Evolutionary conservation across 2,888 invertebrate species (phyloP).

Genomic region (Orthosia gothica): DNA sequence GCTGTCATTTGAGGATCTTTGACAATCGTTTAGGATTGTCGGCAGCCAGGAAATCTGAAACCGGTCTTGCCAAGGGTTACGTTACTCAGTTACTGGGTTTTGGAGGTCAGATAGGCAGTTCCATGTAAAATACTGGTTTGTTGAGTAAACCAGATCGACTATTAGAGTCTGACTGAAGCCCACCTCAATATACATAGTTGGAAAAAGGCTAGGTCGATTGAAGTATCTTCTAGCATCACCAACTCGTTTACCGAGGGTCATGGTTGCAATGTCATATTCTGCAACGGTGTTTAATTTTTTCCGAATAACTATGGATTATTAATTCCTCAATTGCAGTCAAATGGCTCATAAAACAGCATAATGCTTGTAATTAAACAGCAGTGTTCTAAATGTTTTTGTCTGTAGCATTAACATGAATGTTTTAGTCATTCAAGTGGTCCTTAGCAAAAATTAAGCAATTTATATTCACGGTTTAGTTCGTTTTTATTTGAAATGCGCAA

Average conservation of each 20-base stretch:
- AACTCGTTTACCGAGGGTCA: background rate
- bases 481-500: constrained; percentile 35
- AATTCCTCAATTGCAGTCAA: background rate
- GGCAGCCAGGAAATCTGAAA: too few species aligned
- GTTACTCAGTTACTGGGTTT: too few species aligned
- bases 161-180: too few species aligned
- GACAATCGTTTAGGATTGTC: too few species aligned
- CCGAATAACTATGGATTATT: background rate
- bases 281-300: background rate
- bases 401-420: constrained; percentile 35
- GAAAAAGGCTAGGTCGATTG: too few species aligned
- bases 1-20: too few species aligned
- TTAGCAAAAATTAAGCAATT: constrained; percentile 52
- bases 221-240: too few species aligned
- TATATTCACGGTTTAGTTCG: constrained; percentile 54
- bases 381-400: constrained; percentile 15
- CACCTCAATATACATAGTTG: too few species aligned
- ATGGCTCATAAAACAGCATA: constrained; percentile 3
- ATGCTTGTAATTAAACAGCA: constrained; percentile 11
- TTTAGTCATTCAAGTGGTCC: constrained; percentile 35
- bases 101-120: too few species aligned
- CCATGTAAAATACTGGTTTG: too few species aligned
- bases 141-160: too few species aligned
- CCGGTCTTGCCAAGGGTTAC: too few species aligned
- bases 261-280: background rate